Evolutionary conservation across 2,888 invertebrate genomes (phyloP).

Genomic region (Polymixis flavicincta): DNA sequence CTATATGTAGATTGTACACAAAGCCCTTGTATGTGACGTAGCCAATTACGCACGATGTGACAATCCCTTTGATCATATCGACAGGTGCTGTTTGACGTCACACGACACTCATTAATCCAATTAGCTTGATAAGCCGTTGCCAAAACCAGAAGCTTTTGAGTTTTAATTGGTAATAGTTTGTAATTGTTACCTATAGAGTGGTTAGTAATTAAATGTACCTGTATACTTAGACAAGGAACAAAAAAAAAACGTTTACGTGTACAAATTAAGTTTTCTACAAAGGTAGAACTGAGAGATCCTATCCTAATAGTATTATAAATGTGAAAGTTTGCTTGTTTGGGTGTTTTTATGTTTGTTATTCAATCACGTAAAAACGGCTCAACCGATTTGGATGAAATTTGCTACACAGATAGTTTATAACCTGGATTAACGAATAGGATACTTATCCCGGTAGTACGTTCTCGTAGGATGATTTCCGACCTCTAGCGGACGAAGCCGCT

Average conservation of each 20-base stretch:
- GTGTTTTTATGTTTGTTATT: too few species aligned
- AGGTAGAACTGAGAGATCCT: neutral
- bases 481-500: too few species aligned
- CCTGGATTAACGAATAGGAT: too few species aligned
- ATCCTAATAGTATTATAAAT: too few species aligned
- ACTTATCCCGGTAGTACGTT: too few species aligned
- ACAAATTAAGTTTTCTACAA: neutral
- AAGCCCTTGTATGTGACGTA: conserved; percentile 39
- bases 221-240: too few species aligned
- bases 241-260: too few species aligned
- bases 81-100: conserved; percentile 52
- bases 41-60: conserved; percentile 57
- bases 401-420: too few species aligned
- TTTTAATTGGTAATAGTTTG: conserved; percentile 13
- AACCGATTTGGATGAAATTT: too few species aligned
- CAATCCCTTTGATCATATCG: conserved; percentile 59
- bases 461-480: too few species aligned
- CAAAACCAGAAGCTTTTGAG: conserved; percentile 14
- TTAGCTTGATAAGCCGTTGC: conserved; percentile 43
- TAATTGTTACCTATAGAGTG: neutral
- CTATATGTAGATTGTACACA: conserved; percentile 5
- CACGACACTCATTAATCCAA: conserved; percentile 53
- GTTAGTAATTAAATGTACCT: neutral
- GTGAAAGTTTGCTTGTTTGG: too few species aligned
- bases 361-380: too few species aligned